Conservation (phyloP, 2,113 vertebrate genomes). For the Loxodonta africana region DNA sequence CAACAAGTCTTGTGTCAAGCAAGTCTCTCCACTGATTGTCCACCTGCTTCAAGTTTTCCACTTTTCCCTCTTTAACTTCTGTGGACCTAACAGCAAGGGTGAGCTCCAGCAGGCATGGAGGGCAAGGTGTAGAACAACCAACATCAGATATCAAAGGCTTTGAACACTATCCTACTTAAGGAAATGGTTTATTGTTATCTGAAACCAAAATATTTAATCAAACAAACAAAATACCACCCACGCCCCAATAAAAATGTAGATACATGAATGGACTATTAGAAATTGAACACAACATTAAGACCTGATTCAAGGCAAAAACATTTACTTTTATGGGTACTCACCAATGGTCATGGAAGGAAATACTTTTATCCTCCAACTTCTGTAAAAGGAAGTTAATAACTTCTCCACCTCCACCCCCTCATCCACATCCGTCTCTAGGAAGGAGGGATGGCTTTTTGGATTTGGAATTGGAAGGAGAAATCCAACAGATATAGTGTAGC, state of each 20-base stretch:
- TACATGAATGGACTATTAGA: neutral
- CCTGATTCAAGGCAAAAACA: neutral
- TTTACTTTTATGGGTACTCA: neutral
- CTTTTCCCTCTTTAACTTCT: neutral
- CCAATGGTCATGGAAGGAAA: neutral
- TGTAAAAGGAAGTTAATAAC: neutral
- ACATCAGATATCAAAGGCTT: neutral
- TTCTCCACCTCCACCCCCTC: neutral
- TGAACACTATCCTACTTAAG: no score
- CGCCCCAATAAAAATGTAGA: neutral
- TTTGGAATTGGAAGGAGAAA: neutral
- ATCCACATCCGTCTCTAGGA: neutral
- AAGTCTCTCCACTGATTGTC: neutral
- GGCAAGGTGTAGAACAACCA: neutral
- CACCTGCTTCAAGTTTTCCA: neutral
- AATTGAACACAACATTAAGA: neutral
- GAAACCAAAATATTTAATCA: neutral
- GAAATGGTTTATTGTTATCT: neutral
- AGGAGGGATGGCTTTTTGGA: neutral
- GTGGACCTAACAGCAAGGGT: neutral
- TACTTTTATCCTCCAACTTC: neutral
- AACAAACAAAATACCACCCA: neutral
- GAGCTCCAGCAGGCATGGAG: accelerated
- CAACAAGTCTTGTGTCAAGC: neutral
- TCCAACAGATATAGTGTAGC: neutral